These are phyloP conservation scores for Metacarcinus magister DNA, from an alignment of 2,888 invertebrate species.

Conservation along the genomic window DNA sequence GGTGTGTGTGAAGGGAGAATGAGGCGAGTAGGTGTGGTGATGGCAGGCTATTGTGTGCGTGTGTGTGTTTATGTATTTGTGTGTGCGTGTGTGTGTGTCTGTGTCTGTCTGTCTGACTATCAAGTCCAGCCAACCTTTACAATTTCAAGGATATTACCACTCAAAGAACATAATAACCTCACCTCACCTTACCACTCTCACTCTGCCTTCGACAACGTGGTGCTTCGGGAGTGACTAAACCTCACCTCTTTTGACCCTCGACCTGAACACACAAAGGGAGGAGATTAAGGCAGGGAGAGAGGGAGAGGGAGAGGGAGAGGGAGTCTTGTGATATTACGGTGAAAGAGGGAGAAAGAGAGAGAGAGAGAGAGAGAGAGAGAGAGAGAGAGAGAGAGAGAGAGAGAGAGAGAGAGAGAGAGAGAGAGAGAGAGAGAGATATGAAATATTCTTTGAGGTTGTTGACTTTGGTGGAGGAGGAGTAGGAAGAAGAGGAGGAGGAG, in stretches of 20 bases:
- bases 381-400: slow-evolving; percentile 29
- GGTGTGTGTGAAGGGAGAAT: background rate
- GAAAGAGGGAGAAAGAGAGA: background rate
- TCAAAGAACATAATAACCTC: too few species aligned
- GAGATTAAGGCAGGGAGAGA: background rate
- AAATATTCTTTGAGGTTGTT: background rate
- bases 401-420: background rate
- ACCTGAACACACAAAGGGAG: background rate
- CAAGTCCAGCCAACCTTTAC: too few species aligned
- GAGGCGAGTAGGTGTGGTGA: background rate
- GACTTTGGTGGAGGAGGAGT: background rate
- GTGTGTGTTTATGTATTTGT: slow-evolving; percentile 16
- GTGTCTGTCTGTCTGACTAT: slow-evolving; percentile 26
- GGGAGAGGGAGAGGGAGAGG: background rate
- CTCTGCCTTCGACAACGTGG: too few species aligned
- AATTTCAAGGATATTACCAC: too few species aligned
- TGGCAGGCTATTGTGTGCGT: background rate
- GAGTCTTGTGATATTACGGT: background rate
- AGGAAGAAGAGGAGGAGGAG: background rate
- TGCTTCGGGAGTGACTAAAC: too few species aligned
- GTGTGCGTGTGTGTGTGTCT: slow-evolving; percentile 58
- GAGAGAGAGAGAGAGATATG: background rate
- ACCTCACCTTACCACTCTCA: too few species aligned
- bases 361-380: slow-evolving; percentile 34
- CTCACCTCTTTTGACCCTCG: background rate